Evolutionary conservation across 2,888 invertebrate genomes (phyloP), one percentile per base, ranked within the genome.

Genomic region (Chymomyza procnemis): DNA sequence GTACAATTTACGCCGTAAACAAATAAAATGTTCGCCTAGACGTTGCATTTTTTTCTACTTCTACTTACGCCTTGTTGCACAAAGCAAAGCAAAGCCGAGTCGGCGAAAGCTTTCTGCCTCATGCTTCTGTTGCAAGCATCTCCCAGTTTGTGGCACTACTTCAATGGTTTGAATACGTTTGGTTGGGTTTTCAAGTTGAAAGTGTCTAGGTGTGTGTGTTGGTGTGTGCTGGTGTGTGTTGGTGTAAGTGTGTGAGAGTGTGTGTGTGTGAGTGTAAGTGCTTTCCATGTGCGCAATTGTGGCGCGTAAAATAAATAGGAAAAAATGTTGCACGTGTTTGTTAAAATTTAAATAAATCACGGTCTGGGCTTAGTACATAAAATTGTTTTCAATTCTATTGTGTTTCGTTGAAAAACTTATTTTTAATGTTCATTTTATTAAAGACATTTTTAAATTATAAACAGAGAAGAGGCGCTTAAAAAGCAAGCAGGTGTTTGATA

Each of bases 31-130:
- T 65, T 74, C 61, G 57, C 80, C 73, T 62, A 78, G 80, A 81
- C 84, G 68, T 81, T 82, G 79, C 81, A 76, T 72, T 82, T 73
- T 72, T 64, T 57, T 73, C 68, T 54, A 34, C 71, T 58, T 72
- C 59, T 81, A 76, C 88, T 88, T 75, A 87, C 80, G 88, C 75
- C 75, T 79, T 82, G 85, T 54, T 88, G 82, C 85, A 88, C 88
- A 88, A 88, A 22, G 54, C 54, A 54, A 54, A 16, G 48, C 18
- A 50, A 50, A 16, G 16, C 48, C 16, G 18, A 50, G 48, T n/a
- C 48, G 47, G 47, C n/a, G n/a, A 18, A 50, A 6, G 16, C 16
- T 16, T n/a, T 18, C 48, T n/a, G 48, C 18, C 48, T 6, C 21
- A 6, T 4, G 4, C 54, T 18, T 14, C 54, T 54, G 14, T 12